Evolutionary conservation across 1,140 invertebrate species (phyloP), one percentile per base, ranked within the genome.

Genomic region (Frieseomelitta varia): DNA sequence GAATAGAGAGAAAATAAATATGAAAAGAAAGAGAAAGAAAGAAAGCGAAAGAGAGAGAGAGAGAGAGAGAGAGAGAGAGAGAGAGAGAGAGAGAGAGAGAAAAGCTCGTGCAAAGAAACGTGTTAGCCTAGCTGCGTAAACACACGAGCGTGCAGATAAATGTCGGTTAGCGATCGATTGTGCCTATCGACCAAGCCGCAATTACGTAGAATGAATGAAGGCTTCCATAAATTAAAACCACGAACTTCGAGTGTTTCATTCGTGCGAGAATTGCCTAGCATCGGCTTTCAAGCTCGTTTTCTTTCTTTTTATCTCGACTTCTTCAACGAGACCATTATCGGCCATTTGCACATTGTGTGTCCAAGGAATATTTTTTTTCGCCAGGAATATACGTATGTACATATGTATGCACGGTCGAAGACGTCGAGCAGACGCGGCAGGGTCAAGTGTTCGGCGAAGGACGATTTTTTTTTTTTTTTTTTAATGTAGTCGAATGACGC

Each of bases 71-170:
- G n/a, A n/a, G n/a, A n/a, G n/a, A n/a, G n/a, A n/a, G n/a, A n/a
- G n/a, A n/a, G n/a, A 27, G 55, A 47, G 27, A 19, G 4, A 30
- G 27, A 19, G 12, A 21, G 47, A 55, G 51, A 4, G 27, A 47
- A 15, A 34, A 15, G 68, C 39, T 69, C 39, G 72, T 53, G 30
- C 72, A 65, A 72, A 79, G 80, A 58, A 79, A 30, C 65, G 81
- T 92, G 88, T 91, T 90, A 81, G 86, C 72, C 90, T 91, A 92
- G 90, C 91, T 90, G 87, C 85, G 88, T 86, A 92, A 92, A 93
- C 88, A 91, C 39, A 27, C 30, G 17, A 39, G 30, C 74, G 74
- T 55, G 81, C 71, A 75, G 75, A 85, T 85, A 71, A 79, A 85
- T 81, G 68, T 75, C 56, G 56, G 72, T 87, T 72, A 53, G 58